A percentile compares a stretch with the other conserved stretches of the same genome.
Evolutionary conservation across 2,113 vertebrate genomes (phyloP).

Genomic region (Ceyx cyanopectus): DNA sequence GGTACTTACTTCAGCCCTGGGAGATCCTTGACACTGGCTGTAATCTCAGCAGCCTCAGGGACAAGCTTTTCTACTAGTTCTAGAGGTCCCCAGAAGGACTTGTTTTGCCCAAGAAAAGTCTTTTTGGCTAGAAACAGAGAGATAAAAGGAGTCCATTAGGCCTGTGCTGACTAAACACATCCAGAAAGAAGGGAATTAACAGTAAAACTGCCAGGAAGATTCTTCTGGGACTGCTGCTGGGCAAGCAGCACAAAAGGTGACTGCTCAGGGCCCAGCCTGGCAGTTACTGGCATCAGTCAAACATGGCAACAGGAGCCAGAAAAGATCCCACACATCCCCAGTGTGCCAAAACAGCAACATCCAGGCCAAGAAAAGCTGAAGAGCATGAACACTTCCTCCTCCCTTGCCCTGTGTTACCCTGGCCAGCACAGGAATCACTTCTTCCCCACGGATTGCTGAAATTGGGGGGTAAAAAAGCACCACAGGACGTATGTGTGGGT

Average conservation of each 20-base stretch:
- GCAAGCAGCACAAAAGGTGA: background rate
- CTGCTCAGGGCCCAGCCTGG: accelerated
- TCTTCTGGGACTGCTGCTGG: background rate
- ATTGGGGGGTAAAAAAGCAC: too few relatives aligned
- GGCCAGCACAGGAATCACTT: too few relatives aligned
- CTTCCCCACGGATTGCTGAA: accelerated
- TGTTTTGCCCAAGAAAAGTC: slow-evolving; percentile 98
- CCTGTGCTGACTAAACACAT: background rate
- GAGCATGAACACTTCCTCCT: background rate
- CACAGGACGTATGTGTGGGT: accelerated
- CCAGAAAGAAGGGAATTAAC: background rate
- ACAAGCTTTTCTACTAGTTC: slow-evolving; percentile 97
- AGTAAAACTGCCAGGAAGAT: background rate
- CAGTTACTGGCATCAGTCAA: background rate
- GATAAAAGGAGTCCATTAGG: background rate
- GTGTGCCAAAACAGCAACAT: background rate
- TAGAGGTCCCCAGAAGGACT: slow-evolving; percentile 98
- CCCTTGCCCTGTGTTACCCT: background rate
- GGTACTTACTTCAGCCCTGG: slow-evolving; percentile 94
- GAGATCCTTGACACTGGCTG: slow-evolving; percentile 96
- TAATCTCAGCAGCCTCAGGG: slow-evolving; percentile 96
- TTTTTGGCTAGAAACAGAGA: slow-evolving; percentile 87
- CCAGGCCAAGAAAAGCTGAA: background rate
- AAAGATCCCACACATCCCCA: background rate
- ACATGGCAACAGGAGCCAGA: background rate